Evolutionary conservation across 64 coral and sea anemone genomes (phyloP), one percentile per base, ranked within the genome.

Genomic region (Stichodactyla mertensii): DNA sequence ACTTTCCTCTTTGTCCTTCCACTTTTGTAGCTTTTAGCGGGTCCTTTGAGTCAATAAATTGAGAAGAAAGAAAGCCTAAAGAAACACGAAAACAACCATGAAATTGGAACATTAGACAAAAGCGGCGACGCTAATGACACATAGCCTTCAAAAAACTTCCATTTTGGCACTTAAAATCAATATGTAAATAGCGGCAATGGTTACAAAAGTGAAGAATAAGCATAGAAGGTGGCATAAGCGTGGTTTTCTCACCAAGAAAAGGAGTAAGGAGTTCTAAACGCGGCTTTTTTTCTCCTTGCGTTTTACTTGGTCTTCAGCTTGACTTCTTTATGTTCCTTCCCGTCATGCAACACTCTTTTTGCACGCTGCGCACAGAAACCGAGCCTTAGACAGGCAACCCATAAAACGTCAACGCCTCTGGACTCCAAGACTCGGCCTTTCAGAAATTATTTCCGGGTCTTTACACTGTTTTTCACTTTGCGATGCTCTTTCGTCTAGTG

Each of bases 1-100:
- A 89, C 88, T 92, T 96, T 93, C 84, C 94, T 87, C 91, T 89
- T 90, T 89, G 94, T 90, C 94, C 94, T 92, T 96, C 94, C 94
- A 96, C 94, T 93, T 96, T 96, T 88, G 91, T 93, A 93, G 79
- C 89, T 96, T 96, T 96, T 15, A n/a, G 10, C 36, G 36, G 52
- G 16, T 81, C 78, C 78, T 81, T 81, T 18, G 78, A 13, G 51
- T 52, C 78, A 81, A 81, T 66, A 81, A 53, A 54, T 74, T 6
- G 51, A 20, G 78, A 81, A 55, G 52, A 20, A 53, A 81, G 78
- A 81, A 81, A 81, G 54, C 78, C 78, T 81, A 23, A 4, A 66
- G 16, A 6, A 66, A 20, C 12, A 31, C 20, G 22, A 74, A 31
- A 55, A 81, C 51, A 0, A 55, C 11, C 78, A 15, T 81, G 53